Conservation (phyloP, 2,113 vertebrate genomes). For the Dasyornis broadbenti region DNA sequence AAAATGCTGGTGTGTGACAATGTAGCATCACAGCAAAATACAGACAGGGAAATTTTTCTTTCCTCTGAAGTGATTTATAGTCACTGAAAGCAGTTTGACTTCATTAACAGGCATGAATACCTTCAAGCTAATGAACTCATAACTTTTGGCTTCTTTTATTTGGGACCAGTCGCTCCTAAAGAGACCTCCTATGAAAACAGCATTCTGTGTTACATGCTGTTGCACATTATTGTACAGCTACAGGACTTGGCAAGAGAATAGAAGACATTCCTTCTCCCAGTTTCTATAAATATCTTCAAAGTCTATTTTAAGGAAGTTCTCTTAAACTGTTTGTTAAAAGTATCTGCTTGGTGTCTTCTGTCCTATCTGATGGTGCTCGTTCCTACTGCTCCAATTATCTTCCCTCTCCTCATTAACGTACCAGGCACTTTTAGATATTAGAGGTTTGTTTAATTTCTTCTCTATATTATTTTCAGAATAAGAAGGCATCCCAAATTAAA, state of each 20-base stretch:
- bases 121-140: not conserved
- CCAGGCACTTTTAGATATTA: not conserved
- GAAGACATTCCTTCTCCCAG: slow-evolving; percentile 1
- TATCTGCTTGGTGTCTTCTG: not conserved
- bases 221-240: not conserved
- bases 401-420: not conserved
- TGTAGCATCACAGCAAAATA: not conserved
- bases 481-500: not conserved
- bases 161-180: not conserved
- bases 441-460: not conserved
- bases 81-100: not conserved
- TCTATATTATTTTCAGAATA: not conserved
- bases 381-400: not conserved
- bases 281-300: slow-evolving; percentile 37
- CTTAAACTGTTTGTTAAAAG: not conserved
- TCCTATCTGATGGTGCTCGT: not conserved
- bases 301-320: slow-evolving; percentile 31
- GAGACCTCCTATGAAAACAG: not conserved
- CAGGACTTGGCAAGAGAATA: slow-evolving; percentile 34
- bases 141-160: not conserved
- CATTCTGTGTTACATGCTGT: not conserved
- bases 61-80: not conserved
- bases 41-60: not conserved
- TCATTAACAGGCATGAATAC: not conserved
- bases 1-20: not conserved